Percentiles rank a stretch among this genome's conserved stretches.
These are phyloP conservation scores for Hipparchia sbordonii DNA, from an alignment of 2,888 invertebrate species.

Conservation along the genomic window DNA sequence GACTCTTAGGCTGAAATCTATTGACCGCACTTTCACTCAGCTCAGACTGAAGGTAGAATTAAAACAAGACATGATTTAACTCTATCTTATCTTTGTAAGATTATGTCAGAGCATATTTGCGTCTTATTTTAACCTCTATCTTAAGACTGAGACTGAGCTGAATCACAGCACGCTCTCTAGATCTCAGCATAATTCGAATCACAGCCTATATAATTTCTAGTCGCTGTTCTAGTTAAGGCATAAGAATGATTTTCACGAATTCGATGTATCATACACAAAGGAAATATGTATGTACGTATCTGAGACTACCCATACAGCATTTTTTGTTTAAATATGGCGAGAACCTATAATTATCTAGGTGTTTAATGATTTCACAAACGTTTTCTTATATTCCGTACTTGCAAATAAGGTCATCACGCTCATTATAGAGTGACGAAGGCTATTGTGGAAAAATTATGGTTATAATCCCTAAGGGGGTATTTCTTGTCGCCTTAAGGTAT, in stretches of 20 bases:
- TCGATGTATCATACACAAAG: neutral
- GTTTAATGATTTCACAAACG: constrained; percentile 27
- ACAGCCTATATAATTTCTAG: too few relatives aligned
- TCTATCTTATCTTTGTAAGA: too few relatives aligned
- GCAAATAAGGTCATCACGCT: constrained; percentile 30
- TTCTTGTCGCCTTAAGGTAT: neutral
- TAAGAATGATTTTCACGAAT: neutral
- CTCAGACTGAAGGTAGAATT: too few relatives aligned
- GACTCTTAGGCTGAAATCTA: too few relatives aligned
- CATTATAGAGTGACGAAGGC: constrained; percentile 32
- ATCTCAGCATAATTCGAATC: too few relatives aligned
- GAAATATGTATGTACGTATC: neutral
- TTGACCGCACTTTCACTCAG: too few relatives aligned
- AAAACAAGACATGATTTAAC: too few relatives aligned
- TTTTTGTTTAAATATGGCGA: constrained; percentile 29
- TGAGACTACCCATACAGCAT: neutral
- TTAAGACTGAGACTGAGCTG: too few relatives aligned
- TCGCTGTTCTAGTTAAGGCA: too few relatives aligned
- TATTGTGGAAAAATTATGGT: constrained; percentile 21
- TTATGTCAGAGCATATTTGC: too few relatives aligned
- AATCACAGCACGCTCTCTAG: too few relatives aligned
- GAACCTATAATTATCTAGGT: constrained; percentile 7
- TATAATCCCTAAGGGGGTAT: constrained; percentile 22
- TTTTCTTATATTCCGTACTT: constrained; percentile 29
- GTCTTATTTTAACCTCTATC: too few relatives aligned